Base-by-base conservation (phyloP, 64 coral and sea anemone species). In the Actinia equina region DNA sequence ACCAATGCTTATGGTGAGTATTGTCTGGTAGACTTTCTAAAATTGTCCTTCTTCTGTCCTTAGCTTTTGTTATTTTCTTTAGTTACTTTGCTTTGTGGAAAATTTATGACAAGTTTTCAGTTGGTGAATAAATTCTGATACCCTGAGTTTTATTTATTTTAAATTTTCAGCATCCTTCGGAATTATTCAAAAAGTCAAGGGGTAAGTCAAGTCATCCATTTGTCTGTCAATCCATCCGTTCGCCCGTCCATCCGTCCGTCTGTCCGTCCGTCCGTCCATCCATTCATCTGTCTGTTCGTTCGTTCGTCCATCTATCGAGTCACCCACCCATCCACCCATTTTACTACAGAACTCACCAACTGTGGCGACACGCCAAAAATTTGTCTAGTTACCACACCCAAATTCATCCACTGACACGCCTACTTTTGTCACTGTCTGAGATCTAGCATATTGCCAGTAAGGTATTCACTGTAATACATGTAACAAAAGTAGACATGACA, bases 1-100 rank as follows among this genome's bases (percentile, higher is more conserved):
- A 18, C 94, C 94, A 14, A n/a, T 71, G 17, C 89, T 96, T 80
- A 55, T 88, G 79, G 94, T 96, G 19, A 92, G 59, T 23, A 23
- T 7, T 65, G 15, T 65, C 10, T 23, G 7, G 13, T 49, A 49
- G 46, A 57, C 55, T 14, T 57, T 57, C 55, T 49, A 49, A 49
- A 0, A 13, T 37, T 37, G 30, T 37, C 30, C 30, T 37, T 16
- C 15, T 12, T 57, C 15, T 57, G 55, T 1, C 55, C 55, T 54
- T 54, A 0, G 2, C 7, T 57, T 57, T 57, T 57, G 11, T 57
- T 13, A 57, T 57, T 57, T 57, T 6, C 46, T 49, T 57, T 2
- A 12, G 52, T 54, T 54, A 37, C 52, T 54, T 54, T 54, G 0
- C 52, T 8, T 54, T 54, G 52, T 12, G 15, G 55, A 14, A 12